These are phyloP conservation scores for Setipinna tenuifilis DNA, from an alignment of 2,797 vertebrate species.

Conservation along the genomic window DNA sequence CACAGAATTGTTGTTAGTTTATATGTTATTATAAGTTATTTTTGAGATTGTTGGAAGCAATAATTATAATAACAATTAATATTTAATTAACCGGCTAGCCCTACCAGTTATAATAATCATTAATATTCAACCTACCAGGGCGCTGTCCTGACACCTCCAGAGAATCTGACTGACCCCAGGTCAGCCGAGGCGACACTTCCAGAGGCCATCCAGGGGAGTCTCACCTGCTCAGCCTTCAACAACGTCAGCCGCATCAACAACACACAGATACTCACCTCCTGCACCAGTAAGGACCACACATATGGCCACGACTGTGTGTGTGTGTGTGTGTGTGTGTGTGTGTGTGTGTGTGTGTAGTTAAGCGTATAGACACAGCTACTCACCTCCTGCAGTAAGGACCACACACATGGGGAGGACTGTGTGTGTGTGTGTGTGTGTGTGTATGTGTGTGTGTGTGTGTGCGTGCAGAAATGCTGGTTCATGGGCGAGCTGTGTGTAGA, in stretches of 20 bases:
- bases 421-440: constrained; percentile 13
- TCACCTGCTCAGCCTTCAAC: constrained; percentile 61
- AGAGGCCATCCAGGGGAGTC: constrained; percentile 22
- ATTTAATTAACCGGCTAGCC: too few species aligned
- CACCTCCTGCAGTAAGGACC: too few species aligned
- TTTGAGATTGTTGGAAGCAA: too few species aligned
- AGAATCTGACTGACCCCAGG: constrained; percentile 7
- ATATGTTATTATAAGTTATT: too few species aligned
- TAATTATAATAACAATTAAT: too few species aligned
- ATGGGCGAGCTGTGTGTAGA: neutral
- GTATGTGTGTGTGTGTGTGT: constrained; percentile 10
- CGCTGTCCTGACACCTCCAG: neutral
- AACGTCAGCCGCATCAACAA: neutral
- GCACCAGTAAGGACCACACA: neutral
- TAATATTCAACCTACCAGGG: too few species aligned
- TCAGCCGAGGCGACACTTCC: fast-evolving
- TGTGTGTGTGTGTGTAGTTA: constrained; percentile 5
- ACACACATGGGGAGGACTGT: neutral
- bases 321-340: neutral
- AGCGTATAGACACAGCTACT: too few species aligned
- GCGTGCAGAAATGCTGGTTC: neutral
- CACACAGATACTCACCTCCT: neutral
- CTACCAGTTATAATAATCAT: too few species aligned
- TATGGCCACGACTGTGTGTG: neutral
- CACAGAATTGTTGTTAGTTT: too few species aligned